Percentiles rank a stretch among this genome's conserved stretches.
phyloP scores from a whole-genome alignment of 1,140 invertebrate genomes.

The Melipona quadrifasciata region DNA sequence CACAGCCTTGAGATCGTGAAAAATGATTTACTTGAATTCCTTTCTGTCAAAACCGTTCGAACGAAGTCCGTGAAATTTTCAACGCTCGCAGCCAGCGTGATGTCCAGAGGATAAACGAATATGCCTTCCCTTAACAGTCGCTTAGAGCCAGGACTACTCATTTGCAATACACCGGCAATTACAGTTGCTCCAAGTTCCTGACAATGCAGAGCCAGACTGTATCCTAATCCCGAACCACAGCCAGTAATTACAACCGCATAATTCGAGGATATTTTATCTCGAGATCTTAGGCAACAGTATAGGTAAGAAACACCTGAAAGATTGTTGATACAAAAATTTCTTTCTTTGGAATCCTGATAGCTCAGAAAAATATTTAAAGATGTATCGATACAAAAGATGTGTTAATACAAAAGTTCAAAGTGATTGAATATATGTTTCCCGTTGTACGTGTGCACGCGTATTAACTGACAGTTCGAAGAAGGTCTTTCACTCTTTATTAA shows the following conservation, averaged over 20 bases:
- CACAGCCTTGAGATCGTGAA: background rate
- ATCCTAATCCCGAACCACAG: constrained; percentile 92
- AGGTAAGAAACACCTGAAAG: constrained; percentile 44
- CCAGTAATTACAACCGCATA: constrained; percentile 88
- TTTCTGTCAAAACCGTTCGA: constrained; percentile 72
- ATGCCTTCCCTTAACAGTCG: constrained; percentile 78
- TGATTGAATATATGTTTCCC: no score
- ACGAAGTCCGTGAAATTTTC: constrained; percentile 79
- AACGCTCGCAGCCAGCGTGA: constrained; percentile 85
- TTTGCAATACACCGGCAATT: constrained; percentile 87
- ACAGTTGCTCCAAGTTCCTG: constrained; percentile 84
- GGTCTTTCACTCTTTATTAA: background rate
- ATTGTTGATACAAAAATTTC: no score
- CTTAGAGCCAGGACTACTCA: constrained; percentile 80
- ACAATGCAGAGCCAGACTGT: constrained; percentile 85
- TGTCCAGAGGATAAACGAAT: constrained; percentile 84
- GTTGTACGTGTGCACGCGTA: no score
- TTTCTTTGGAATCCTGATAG: background rate
- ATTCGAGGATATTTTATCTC: constrained; percentile 50
- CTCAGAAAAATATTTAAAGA: no score
- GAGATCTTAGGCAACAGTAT: constrained; percentile 15
- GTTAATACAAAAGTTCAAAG: no score
- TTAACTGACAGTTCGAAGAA: background rate
- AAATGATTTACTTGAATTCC: constrained; percentile 82
- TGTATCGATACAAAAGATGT: no score